A percentile compares a stretch with the other conserved stretches of the same genome.
Evolutionary conservation across 2,797 vertebrate genomes (phyloP).

Genomic region (Podarcis lilfordi): DNA sequence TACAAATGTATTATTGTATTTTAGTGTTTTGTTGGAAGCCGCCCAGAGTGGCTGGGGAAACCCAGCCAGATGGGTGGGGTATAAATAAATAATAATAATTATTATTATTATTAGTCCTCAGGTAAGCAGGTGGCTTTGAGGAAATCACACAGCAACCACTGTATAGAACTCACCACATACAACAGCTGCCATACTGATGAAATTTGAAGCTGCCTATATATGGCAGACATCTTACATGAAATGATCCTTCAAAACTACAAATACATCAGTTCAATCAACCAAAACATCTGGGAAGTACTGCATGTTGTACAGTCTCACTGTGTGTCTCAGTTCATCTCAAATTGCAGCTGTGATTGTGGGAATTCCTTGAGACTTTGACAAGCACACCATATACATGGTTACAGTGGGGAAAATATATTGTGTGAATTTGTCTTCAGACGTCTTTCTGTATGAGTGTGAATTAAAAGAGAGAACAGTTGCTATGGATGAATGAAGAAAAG

Average conservation of each 20-base stretch:
- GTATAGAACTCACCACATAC: neutral
- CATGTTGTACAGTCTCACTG: neutral
- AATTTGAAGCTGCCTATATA: neutral
- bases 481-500: slow-evolving; percentile 58
- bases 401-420: neutral
- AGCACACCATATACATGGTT: neutral
- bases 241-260: neutral
- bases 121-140: neutral
- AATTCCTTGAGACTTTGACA: neutral
- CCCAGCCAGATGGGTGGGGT: too few relatives aligned
- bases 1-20: neutral
- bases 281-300: neutral
- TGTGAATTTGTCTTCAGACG: neutral
- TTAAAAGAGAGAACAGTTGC: slow-evolving; percentile 29
- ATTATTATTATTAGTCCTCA: neutral
- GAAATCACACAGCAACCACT: neutral
- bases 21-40: too few relatives aligned
- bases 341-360: neutral
- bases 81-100: too few relatives aligned
- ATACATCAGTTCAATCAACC: neutral
- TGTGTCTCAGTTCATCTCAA: neutral
- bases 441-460: neutral
- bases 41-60: too few relatives aligned
- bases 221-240: neutral
- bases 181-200: neutral